Evolutionary conservation across 2,888 invertebrate genomes (phyloP).

Genomic region (Amaurobius ferox): DNA sequence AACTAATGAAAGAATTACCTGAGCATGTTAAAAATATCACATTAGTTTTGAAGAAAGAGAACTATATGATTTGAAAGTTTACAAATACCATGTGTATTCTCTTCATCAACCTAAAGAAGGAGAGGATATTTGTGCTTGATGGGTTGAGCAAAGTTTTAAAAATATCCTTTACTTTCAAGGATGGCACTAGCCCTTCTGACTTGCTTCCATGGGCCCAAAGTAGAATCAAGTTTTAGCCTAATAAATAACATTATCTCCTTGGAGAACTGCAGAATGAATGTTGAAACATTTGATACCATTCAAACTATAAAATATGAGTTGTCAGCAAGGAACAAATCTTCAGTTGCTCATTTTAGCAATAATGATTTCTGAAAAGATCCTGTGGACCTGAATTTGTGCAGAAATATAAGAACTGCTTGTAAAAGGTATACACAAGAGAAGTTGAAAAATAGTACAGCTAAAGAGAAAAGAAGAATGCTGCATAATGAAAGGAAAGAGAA

Average conservation of each 20-base stretch:
- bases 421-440: background rate
- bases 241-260: background rate
- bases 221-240: slow-evolving; percentile 3
- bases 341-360: background rate
- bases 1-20: background rate
- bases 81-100: background rate
- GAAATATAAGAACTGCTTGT: background rate
- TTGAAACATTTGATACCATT: no score
- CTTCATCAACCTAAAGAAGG: background rate
- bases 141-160: background rate
- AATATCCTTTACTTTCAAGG: background rate
- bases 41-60: background rate
- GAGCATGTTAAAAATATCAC: background rate
- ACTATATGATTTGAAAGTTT: background rate
- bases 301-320: background rate
- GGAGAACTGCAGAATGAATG: background rate
- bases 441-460: background rate
- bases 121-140: background rate
- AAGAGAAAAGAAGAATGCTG: background rate
- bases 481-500: background rate
- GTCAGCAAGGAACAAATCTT: background rate
- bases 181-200: background rate
- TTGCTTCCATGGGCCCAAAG: slow-evolving; percentile 21
- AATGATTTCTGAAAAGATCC: background rate
- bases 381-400: background rate